A percentile compares a stretch with the other conserved stretches of the same genome.
These are phyloP conservation scores for Synergus gifuensis DNA, from an alignment of 2,888 invertebrate species.

Conservation along the genomic window DNA sequence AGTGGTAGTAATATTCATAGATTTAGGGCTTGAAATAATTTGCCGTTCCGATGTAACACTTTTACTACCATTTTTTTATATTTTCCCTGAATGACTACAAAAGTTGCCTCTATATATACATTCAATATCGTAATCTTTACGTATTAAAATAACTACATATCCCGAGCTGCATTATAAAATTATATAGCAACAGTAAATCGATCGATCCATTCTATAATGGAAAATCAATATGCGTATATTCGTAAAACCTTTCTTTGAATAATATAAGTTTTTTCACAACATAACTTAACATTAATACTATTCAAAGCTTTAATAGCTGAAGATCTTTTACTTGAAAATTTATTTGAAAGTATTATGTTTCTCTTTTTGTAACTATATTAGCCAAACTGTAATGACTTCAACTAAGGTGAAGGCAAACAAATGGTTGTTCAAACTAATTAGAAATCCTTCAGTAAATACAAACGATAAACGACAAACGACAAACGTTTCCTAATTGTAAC, in stretches of 20 bases:
- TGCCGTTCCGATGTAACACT: constrained; percentile 57
- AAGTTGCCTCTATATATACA: neutral
- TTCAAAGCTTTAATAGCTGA: no score
- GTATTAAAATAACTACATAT: neutral
- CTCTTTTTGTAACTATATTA: neutral
- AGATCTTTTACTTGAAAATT: no score
- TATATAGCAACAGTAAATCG: neutral
- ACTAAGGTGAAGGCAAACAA: constrained; percentile 27
- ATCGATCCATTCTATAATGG: neutral
- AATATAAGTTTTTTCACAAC: no score
- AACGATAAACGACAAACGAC: constrained; percentile 60
- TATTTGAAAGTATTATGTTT: no score
- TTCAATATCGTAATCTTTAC: neutral
- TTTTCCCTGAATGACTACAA: neutral
- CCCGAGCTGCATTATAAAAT: neutral
- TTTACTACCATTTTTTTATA: constrained; percentile 54
- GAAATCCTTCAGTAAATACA: constrained; percentile 67
- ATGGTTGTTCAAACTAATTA: constrained; percentile 66
- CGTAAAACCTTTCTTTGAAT: no score
- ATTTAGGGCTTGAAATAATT: constrained; percentile 62
- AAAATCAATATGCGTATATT: neutral
- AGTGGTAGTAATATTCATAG: constrained; percentile 58
- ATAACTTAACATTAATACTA: no score
- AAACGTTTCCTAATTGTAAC: constrained; percentile 70
- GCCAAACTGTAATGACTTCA: neutral